Base-by-base conservation (phyloP, 1,140 invertebrate species). In the Harlomillsia oculata region DNA sequence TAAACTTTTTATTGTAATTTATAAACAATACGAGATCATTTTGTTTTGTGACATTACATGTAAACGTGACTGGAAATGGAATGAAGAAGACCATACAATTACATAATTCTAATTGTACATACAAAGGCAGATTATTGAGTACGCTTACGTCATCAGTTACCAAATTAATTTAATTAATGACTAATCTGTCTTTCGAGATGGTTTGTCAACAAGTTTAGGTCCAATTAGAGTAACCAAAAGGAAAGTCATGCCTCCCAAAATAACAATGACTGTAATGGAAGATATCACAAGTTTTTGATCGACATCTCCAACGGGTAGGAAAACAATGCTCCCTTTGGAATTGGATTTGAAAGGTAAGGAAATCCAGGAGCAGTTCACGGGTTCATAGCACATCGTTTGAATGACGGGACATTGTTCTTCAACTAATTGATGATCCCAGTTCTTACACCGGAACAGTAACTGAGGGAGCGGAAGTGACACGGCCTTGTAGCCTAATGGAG, bases 281-380 rank as follows among this genome's bases (percentile, higher is more conserved):
- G 59, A 59, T 14, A 62, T 56, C 5, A 65, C 18, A 9, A 56
- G 32, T 40, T 52, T 40, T 2, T 29, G 45, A 45, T 65, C 63
- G 6, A 52, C 21, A 50, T 65, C 63, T 29, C 63, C 63, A 11
- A 62, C 54, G 29, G 63, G 63, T 54, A 65, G 62, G 36, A 44
- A 62, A 11, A 65, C 58, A 3, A 57, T 57, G 30, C 56, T 61
- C 41, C 61, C 56, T 57, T 65, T 65, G 1, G 59, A 54, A 36
- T 65, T 65, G 18, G 63, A 62, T 57, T 65, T 65, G 43, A 56
- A 65, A 6, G 63, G 63, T 8, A 65, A 23, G 0, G 56, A 44
- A 25, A 62, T 57, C 63, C 63, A 65, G 3, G 43, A 43, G 30
- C 59, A 65, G 4, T 37, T 21, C 0, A 20, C 14, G 2, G 32